Evolutionary conservation across 2,113 vertebrate species (phyloP).

Genomic region (Mustelus asterias): DNA sequence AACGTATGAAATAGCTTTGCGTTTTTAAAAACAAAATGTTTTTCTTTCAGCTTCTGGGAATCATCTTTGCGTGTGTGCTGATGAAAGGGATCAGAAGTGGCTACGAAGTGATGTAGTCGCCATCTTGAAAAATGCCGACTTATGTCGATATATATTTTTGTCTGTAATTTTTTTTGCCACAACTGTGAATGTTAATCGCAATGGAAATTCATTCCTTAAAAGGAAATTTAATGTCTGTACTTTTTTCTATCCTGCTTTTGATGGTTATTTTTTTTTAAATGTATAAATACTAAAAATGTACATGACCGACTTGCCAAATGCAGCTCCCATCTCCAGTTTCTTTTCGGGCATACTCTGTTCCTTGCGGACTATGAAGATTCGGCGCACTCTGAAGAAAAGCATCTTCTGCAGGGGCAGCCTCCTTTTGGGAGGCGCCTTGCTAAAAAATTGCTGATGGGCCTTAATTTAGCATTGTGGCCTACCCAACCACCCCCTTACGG

Average conservation of each 20-base stretch:
- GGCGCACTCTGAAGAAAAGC: background rate
- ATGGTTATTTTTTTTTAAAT: background rate
- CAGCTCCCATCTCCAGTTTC: background rate
- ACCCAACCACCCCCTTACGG: too few species aligned
- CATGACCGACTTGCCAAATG: background rate
- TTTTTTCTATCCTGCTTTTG: conserved; percentile 14
- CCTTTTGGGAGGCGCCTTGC: background rate
- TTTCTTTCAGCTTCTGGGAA: conserved; percentile 64
- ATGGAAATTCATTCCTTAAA: conserved; percentile 6
- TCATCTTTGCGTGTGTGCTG: conserved; percentile 75
- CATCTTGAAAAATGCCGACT: background rate
- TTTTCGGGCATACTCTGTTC: background rate
- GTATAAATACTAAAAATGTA: conserved; percentile 1
- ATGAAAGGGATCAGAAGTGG: conserved; percentile 81
- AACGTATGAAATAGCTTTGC: background rate
- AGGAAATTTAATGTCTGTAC: conserved; percentile 23
- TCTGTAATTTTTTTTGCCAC: conserved; percentile 24
- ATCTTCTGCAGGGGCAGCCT: background rate
- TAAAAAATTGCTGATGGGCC: background rate
- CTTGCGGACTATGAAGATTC: background rate
- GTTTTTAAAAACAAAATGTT: background rate
- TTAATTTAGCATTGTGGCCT: background rate
- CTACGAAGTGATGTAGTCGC: conserved; percentile 83
- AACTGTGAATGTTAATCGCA: conserved; percentile 8
- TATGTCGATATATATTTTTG: background rate